Base-by-base conservation (phyloP, 2,113 vertebrate species). In the Bos indicus region DNA sequence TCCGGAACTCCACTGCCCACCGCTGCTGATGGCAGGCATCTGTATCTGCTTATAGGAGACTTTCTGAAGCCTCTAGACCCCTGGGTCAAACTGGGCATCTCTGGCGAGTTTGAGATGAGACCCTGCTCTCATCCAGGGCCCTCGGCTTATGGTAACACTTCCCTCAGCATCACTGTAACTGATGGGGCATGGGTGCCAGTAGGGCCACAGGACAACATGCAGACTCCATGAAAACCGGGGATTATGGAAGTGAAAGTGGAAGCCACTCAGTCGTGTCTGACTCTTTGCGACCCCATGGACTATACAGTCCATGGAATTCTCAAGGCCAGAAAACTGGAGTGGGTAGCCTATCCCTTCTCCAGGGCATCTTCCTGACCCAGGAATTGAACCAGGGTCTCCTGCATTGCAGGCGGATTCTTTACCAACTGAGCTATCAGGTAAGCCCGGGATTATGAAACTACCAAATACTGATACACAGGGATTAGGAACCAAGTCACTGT, bases 401-500 rank as follows among this genome's bases (percentile, higher is more conserved):
- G 67, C 67, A 40, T 0, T 40, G 67, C 10, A 6, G 67, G 19
- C 9, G 0, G n/a, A 40, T 36, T 40, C n/a, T 71, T 23, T 71
- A 71, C n/a, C 67, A 40, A 71, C n/a, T 36, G 64, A 71, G 19
- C n/a, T 23, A 40, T 40, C 67, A 23, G 67, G n/a, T 19, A 97
- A 97, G 95, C 91, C 92, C 56, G 7, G 52, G 95, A 90, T 33
- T 14, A 90, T 15, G 10, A 3, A 93, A 95, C 51, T 97, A 90
- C 83, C 92, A 74, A 95, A 97, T 97, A 77, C 23, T 77, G 97
- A 96, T 96, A 94, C 67, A 96, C 48, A 96, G 87, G 98, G 97
- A 98, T 97, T 59, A 98, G 77, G 97, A 98, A 96, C 89, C 95
- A 88, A 95, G 97, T 98, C 91, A 93, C 95, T 88, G 86, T 96